Evolutionary conservation across 2,113 vertebrate genomes (phyloP).

Genomic region (Zosterops pallidus): DNA sequence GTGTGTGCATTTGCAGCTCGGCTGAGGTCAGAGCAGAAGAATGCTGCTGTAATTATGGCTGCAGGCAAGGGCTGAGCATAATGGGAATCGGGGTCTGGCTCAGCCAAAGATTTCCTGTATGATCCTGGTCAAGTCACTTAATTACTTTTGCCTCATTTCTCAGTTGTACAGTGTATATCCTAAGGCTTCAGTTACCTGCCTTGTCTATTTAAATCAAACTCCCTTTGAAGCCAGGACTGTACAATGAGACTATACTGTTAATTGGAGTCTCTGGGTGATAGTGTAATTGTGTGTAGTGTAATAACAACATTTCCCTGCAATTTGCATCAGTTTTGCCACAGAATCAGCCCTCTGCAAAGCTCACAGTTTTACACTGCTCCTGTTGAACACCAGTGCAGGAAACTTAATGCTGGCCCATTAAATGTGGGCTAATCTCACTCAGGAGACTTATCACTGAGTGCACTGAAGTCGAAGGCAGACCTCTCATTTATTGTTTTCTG

Average conservation of each 20-base stretch:
- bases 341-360: neutral
- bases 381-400: neutral
- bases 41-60: conserved; percentile 51
- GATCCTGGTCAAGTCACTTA: conserved; percentile 68
- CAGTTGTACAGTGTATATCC: conserved; percentile 55
- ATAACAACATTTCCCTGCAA: conserved; percentile 27
- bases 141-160: conserved; percentile 63
- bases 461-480: neutral
- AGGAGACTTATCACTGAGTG: neutral
- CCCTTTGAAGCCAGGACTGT: conserved; percentile 43
- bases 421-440: neutral
- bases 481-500: neutral
- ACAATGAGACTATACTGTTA: conserved; percentile 50
- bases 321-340: conserved; percentile 6
- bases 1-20: conserved; percentile 21
- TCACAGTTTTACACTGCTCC: neutral
- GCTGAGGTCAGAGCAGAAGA: conserved; percentile 55
- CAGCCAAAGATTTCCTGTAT: conserved; percentile 64
- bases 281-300: conserved; percentile 28
- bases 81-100: conserved; percentile 50
- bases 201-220: conserved; percentile 63
- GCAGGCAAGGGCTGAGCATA: conserved; percentile 43
- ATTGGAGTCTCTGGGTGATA: conserved; percentile 58
- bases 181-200: conserved; percentile 64
- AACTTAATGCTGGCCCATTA: neutral